Evolutionary conservation across 1,140 invertebrate species (phyloP), one percentile per base, ranked within the genome.

Genomic region (Dryas iulia): DNA sequence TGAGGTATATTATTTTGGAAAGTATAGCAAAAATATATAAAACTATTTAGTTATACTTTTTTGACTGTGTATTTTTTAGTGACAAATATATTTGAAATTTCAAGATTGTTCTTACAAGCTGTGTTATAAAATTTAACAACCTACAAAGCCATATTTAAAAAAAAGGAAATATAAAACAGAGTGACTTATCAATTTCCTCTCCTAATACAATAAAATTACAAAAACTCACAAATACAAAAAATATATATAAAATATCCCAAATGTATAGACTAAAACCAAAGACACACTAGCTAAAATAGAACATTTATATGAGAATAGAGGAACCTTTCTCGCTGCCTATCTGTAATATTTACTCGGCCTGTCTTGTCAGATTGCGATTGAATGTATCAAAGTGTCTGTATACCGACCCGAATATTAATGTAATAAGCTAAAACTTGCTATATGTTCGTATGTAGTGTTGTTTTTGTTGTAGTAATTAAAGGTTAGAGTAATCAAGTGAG

Each of bases 241-340:
- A 6, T 14, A 5, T 1, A 18, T 18, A 21, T 3, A 21, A 47
- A 21, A 47, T 47, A 47, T 47, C 14, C 39, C 18, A 2, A 47
- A 47, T 10, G 2, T 0, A 2, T 47, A 2, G 7, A 21, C 18
- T 21, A 47, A 64, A 21, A 56, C 0, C 12, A 26, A 33, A 18
- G n/a, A 39, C 58, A 60, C 64, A 60, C 59, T 54, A 62, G 21
- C 25, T 57, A 68, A 66, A 77, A 75, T 72, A 54, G 60, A 72
- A 72, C 72, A 79, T 82, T 79, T 79, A 79, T 77, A 79, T 78
- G 74, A 78, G 73, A 78, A 78, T 75, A 63, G 77, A 66, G 68
- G 66, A 78, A 74, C 77, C 74, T 78, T 79, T 78, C 72, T 74
- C 60, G 62, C 66, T 59, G 61, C 69, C 64, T 74, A 82, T 82